These are phyloP conservation scores for Formica aserva DNA, from an alignment of 2,888 invertebrate genomes.

Conservation along the genomic window DNA sequence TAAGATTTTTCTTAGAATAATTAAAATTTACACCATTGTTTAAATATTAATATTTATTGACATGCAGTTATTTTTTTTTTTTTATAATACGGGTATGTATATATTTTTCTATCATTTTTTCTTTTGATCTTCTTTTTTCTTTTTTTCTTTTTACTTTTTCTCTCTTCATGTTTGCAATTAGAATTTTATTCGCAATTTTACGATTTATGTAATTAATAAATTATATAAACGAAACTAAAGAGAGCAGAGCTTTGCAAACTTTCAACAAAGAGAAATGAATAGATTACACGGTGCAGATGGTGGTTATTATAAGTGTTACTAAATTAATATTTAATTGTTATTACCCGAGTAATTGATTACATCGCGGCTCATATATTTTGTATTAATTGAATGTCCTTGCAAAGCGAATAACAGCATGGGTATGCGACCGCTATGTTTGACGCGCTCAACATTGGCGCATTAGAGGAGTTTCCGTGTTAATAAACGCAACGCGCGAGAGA, in stretches of 20 bases:
- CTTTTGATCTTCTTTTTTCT: background rate
- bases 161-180: background rate
- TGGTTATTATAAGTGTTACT: background rate
- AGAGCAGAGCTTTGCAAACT: background rate
- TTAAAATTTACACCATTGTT: conserved; percentile 12
- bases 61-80: background rate
- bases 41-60: background rate
- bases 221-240: background rate
- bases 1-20: conserved; percentile 31
- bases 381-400: conserved; percentile 22
- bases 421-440: conserved; percentile 25
- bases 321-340: conserved; percentile 49
- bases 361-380: conserved; percentile 32
- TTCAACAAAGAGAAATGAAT: conserved; percentile 5
- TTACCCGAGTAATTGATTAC: conserved; percentile 44
- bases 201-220: background rate
- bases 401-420: conserved; percentile 16
- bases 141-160: background rate
- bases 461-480: conserved; percentile 40
- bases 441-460: conserved; percentile 42
- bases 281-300: background rate
- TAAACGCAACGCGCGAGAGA: conserved; percentile 26
- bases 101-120: background rate
- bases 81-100: background rate
- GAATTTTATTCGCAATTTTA: background rate